Evolutionary conservation across 2,888 invertebrate species (phyloP), one percentile per base, ranked within the genome.

Genomic region (Drosophila aldrichi): DNA sequence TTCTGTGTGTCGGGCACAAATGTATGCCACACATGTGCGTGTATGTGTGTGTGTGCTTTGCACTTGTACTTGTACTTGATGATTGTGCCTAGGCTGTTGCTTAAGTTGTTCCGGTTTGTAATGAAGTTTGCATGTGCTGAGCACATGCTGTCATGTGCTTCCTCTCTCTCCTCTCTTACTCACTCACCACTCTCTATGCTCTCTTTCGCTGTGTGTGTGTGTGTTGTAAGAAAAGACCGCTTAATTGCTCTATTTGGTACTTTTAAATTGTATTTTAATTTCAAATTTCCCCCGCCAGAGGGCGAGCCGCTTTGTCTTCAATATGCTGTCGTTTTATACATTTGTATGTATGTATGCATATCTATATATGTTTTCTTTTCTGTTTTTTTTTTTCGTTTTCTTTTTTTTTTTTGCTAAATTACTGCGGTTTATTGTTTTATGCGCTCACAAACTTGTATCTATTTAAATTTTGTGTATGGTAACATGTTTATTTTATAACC

Each of bases 401-500:
- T 22, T 22, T 22, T 54, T 25, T 71, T 40, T 55, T 71, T 51
- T 65, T 78, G 79, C 75, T 82, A 82, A 81, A 81, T 85, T 82
- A 88, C 81, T 86, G 87, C 90, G 83, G 90, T 74, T 88, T 86
- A 79, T 86, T 86, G 90, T 90, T 88, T 87, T 87, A 81, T 87
- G 83, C 88, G 79, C 79, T 85, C 82, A 77, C 81, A 75, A 82
- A 90, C 87, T 91, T 90, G 91, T 90, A 86, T 90, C 90, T 90
- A 91, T 90, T 90, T 91, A 90, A 90, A 90, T 91, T 91, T 90
- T 82, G 89, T 82, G 84, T 86, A 79, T 85, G 90, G 92, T 85
- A 91, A 91, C 91, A 91, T 91, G 84, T 91, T 91, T 91, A 83
- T 91, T 91, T 91, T 91, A 91, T 90, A 90, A 89, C 91, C 90